These are phyloP conservation scores for Prionailurus bengalensis DNA, from an alignment of 2,113 vertebrate genomes.

Conservation along the genomic window DNA sequence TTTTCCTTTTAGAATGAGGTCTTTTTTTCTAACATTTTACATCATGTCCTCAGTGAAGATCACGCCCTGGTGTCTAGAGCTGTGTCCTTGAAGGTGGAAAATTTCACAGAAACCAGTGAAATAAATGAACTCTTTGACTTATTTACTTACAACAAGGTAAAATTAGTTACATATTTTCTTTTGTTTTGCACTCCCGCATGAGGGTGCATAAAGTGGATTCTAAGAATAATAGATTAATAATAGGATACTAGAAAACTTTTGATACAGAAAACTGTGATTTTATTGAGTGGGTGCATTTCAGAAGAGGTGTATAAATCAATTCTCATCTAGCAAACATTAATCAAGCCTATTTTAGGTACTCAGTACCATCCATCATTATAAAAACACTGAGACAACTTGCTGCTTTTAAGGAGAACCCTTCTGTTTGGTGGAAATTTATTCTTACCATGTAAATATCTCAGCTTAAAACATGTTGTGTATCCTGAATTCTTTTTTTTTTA, in stretches of 20 bases:
- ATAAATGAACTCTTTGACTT: conserved; percentile 84
- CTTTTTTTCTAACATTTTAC: conserved; percentile 79
- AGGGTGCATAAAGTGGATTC: not conserved
- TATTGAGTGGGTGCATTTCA: conserved; percentile 1
- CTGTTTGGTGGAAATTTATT: conserved; percentile 31
- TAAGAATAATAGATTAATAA: not conserved
- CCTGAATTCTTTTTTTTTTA: not conserved
- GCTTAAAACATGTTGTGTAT: not conserved
- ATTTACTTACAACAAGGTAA: conserved; percentile 90
- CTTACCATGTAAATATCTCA: not conserved
- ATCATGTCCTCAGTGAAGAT: conserved; percentile 80
- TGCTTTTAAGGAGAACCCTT: not conserved
- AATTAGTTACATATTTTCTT: not conserved
- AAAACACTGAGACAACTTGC: not conserved
- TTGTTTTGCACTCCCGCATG: not conserved
- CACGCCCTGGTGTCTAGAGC: conserved; percentile 71
- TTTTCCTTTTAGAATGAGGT: conserved; percentile 86
- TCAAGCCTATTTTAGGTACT: not conserved
- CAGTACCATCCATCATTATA: not conserved
- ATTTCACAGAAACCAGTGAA: conserved; percentile 79
- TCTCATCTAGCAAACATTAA: conserved; percentile 11
- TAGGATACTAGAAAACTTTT: not conserved
- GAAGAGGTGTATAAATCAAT: not conserved
- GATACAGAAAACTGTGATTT: not conserved
- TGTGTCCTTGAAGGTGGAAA: conserved; percentile 84